A percentile compares a stretch with the other conserved stretches of the same genome.
Evolutionary conservation across 2,888 invertebrate genomes (phyloP).

Genomic region (Aleiodes leptofemur): DNA sequence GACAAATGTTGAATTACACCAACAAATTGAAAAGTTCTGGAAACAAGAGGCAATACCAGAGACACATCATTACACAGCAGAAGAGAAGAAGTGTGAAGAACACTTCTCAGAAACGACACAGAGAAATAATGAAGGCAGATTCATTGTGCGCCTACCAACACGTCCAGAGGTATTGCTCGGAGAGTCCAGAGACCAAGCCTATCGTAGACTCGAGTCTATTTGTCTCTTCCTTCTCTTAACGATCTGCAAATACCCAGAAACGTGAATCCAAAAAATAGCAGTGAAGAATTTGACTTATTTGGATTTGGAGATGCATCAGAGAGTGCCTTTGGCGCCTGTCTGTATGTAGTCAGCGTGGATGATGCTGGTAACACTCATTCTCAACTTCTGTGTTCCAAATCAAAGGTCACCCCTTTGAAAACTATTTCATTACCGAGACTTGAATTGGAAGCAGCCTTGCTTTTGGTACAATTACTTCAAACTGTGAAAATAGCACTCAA

Average conservation of each 20-base stretch:
- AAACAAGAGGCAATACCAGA: slow-evolving; percentile 53
- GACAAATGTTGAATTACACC: slow-evolving; percentile 34
- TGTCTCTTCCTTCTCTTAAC: slow-evolving; percentile 25
- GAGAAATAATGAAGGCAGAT: slow-evolving; percentile 52
- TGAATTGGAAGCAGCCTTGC: slow-evolving; percentile 50
- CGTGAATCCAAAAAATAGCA: slow-evolving; percentile 16
- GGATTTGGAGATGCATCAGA: slow-evolving; percentile 44
- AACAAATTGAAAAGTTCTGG: slow-evolving; percentile 55
- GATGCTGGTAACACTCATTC: not conserved
- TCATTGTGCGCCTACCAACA: slow-evolving; percentile 35
- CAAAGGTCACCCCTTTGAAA: slow-evolving; percentile 46
- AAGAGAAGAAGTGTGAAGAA: slow-evolving; percentile 55
- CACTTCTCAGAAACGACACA: slow-evolving; percentile 47
- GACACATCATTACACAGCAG: slow-evolving; percentile 38
- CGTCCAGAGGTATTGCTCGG: slow-evolving; percentile 28
- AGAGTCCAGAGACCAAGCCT: slow-evolving; percentile 40
- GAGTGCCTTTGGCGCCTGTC: slow-evolving; percentile 41
- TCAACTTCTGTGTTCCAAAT: slow-evolving; percentile 49
- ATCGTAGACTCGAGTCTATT: slow-evolving; percentile 42
- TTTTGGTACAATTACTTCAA: slow-evolving; percentile 41
- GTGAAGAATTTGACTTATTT: slow-evolving; percentile 24
- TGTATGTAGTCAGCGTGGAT: slow-evolving; percentile 42
- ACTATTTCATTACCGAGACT: slow-evolving; percentile 48
- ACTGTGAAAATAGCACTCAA: slow-evolving; percentile 30
- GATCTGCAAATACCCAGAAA: slow-evolving; percentile 30